A percentile compares a stretch with the other conserved stretches of the same genome.
Evolutionary conservation across 2,113 vertebrate genomes (phyloP).

Genomic region (Phasianus colchicus): DNA sequence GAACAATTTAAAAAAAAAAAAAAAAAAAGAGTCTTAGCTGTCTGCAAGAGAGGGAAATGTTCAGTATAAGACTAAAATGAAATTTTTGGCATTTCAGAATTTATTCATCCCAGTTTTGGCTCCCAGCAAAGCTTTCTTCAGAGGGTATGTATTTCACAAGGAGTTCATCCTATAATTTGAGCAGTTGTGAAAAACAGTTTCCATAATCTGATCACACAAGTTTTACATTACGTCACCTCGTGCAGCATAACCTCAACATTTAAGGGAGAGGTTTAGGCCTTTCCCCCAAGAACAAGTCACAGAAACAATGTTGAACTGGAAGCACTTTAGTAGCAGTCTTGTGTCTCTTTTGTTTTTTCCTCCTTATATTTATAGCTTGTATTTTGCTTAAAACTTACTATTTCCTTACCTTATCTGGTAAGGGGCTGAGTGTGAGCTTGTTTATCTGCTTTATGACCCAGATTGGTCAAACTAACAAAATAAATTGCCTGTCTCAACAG

Average conservation of each 20-base stretch:
- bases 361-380: not conserved
- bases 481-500: not conserved
- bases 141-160: not conserved
- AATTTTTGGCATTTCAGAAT: not conserved
- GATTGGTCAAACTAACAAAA: not conserved
- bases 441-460: not conserved
- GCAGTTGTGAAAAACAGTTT: not conserved
- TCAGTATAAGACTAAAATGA: not conserved
- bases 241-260: not conserved
- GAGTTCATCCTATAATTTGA: not conserved
- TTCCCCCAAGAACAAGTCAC: not conserved
- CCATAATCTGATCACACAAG: not conserved
- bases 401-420: not conserved
- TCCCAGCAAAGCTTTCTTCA: not conserved
- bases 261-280: not conserved
- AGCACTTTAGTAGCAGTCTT: not conserved
- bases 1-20: not conserved
- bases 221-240: not conserved
- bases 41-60: not conserved
- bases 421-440: not conserved
- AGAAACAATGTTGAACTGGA: not conserved
- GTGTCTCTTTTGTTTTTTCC: not conserved
- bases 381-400: not conserved
- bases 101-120: not conserved
- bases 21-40: not conserved